Evolutionary conservation across 2,888 invertebrate species (phyloP), one percentile per base, ranked within the genome.

Genomic region (Smittia sp.): DNA sequence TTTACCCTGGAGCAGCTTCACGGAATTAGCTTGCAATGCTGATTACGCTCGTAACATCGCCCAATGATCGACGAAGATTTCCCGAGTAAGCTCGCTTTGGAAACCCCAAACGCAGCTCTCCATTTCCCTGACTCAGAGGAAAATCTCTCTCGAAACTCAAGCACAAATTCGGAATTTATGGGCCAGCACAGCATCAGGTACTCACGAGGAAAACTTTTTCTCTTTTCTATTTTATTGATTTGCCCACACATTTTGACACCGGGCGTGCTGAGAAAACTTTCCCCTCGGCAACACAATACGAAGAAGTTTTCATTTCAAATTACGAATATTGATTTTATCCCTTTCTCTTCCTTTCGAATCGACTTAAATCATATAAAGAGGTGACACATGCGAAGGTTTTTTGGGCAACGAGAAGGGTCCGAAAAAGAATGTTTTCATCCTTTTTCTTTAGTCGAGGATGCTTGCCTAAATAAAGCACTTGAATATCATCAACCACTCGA

Each of bases 121-220:
- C 39, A n/a, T 46, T 46, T 46, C 3, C 46, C 46, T 46, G 46
- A 46, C 4, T 46, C 46, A 15, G 46, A n/a, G 46, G 13, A 46
- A 46, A 46, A n/a, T n/a, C n/a, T 38, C 7, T 38, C 38, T 38
- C 38, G 38, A 38, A 22, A 58, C 22, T 15, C 58, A 22, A 58
- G 15, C 46, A 58, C 58, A 58, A 58, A 58, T 58, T 58, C n/a
- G 20, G 13, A 58, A 58, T 58, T 58, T 58, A 58, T 58, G 22
- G 58, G 20, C 20, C 22, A 58, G 22, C 58, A 58, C 58, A 58
- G 58, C 58, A 58, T 58, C 58, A 58, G 58, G 18, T 58, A 58
- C 58, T 20, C 18, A 46, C 15, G 46, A 46, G 46, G 46, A 58
- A 52, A 58, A n/a, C n/a, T 58, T 58, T 58, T 22, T 46, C 46